Percentiles rank a stretch among this genome's conserved stretches.
Evolutionary conservation across 2,797 vertebrate species (phyloP).

Genomic region (Pseudochirops corinnae): DNA sequence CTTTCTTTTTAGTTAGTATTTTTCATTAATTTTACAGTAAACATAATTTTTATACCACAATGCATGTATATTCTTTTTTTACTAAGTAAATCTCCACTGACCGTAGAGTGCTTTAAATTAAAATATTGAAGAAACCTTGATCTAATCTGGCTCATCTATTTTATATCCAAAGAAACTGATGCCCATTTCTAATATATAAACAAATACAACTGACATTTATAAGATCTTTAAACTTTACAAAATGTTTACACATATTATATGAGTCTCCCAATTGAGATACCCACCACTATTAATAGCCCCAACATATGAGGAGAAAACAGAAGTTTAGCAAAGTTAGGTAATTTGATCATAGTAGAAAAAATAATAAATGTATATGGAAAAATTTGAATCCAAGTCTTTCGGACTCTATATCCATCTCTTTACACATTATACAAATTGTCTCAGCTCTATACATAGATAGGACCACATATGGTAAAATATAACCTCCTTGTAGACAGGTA

Average conservation of each 20-base stretch:
- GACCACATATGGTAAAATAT: neutral
- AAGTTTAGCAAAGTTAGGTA: neutral
- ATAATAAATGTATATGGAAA: neutral
- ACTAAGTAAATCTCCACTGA: no score
- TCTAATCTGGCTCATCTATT: neutral
- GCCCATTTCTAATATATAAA: neutral
- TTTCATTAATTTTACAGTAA: neutral
- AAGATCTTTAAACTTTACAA: neutral
- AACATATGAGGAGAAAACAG: neutral
- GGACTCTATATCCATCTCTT: neutral
- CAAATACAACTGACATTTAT: neutral
- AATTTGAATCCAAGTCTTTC: neutral
- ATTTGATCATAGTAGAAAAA: neutral
- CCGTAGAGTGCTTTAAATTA: no score
- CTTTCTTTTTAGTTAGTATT: neutral
- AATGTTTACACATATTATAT: neutral
- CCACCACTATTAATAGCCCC: neutral
- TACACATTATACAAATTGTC: neutral
- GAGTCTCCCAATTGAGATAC: neutral
- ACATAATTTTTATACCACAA: neutral
- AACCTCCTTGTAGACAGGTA: neutral
- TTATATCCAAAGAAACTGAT: neutral
- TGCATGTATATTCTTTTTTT: neutral
- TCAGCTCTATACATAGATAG: neutral
- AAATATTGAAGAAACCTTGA: neutral